Base-by-base conservation (phyloP, 2,888 invertebrate species). In the Agrotis exclamationis region DNA sequence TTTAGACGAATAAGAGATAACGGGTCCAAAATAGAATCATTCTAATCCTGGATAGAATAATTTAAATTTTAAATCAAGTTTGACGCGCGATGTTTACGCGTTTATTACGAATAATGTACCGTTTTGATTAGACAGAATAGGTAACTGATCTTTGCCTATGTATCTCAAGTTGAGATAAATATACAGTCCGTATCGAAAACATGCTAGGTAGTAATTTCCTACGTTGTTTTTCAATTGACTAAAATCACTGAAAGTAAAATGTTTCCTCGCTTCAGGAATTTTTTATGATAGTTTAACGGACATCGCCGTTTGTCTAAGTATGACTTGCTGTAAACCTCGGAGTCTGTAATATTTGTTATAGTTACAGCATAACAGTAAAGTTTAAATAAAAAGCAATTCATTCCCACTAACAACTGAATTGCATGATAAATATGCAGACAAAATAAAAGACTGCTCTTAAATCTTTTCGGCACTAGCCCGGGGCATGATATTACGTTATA, bases 401-500 rank as follows among this genome's bases (percentile, higher is more conserved):
- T 57, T 47, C 56, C 48, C 47, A 77, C 47, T 66, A 22, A 22
- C 14, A 60, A 45, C n/a, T 62, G 24, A 47, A 47, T 54, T 44
- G 20, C 60, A 56, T 14, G 45, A 45, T 45, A 57, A 39, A 51
- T 57, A 39, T 70, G 47, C 45, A 63, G 39, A 80, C 9, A 53
- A 66, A 66, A 68, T 60, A 63, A 60, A 59, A 70, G 71, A 62
- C 64, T 33, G 24, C 73, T 70, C 50, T 64, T 63, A 70, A 80
- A 80, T 75, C 63, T 75, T 82, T 74, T 78, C 62, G 59, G 63
- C 54, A 64, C 71, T 64, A 78, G 85, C 87, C 83, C 63, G 82
- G 62, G 71, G 87, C 84, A 58, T 69, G 83, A 75, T 73, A 86
- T 92, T 91, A 90, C 88, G 89, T 88, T 86, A 80, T 87, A 87